These are phyloP conservation scores for Oryzias curvinotus DNA, from an alignment of 2,113 vertebrate genomes.

Conservation along the genomic window DNA sequence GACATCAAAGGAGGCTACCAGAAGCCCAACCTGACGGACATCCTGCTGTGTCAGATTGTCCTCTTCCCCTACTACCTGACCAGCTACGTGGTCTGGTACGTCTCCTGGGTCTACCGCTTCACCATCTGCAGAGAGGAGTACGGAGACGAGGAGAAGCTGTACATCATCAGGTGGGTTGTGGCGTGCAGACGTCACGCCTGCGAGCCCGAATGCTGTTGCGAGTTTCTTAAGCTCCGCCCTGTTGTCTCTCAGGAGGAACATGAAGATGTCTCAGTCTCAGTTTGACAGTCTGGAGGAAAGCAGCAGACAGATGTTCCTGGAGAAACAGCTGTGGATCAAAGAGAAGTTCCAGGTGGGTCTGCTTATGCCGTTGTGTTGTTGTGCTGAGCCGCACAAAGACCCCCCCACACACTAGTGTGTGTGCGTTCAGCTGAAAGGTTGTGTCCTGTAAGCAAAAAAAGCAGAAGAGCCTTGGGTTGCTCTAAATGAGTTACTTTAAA, in stretches of 20 bases:
- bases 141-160: constrained; percentile 89
- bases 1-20: constrained; percentile 98
- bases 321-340: constrained; percentile 87
- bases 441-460: too few relatives aligned
- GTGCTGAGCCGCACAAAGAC: background rate
- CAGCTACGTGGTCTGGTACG: constrained; percentile 85
- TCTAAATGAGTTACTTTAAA: too few relatives aligned
- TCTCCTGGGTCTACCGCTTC: constrained; percentile 90
- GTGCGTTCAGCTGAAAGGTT: too few relatives aligned
- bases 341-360: constrained; percentile 89
- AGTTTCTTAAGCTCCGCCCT: background rate
- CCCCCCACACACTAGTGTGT: background rate
- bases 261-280: constrained; percentile 96
- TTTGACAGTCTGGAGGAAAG: constrained; percentile 91
- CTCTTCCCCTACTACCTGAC: constrained; percentile 86
- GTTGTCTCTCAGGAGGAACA: constrained; percentile 73
- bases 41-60: constrained; percentile 90
- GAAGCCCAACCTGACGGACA: constrained; percentile 91
- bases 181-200: background rate
- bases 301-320: constrained; percentile 82
- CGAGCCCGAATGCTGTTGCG: background rate
- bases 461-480: too few relatives aligned
- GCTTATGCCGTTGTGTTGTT: background rate
- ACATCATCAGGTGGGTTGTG: constrained; percentile 81
- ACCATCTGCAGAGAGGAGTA: constrained; percentile 89